A percentile compares a stretch with the other conserved stretches of the same genome.
Conservation (phyloP, 2,113 vertebrate species). For the Microtus montanus region DNA sequence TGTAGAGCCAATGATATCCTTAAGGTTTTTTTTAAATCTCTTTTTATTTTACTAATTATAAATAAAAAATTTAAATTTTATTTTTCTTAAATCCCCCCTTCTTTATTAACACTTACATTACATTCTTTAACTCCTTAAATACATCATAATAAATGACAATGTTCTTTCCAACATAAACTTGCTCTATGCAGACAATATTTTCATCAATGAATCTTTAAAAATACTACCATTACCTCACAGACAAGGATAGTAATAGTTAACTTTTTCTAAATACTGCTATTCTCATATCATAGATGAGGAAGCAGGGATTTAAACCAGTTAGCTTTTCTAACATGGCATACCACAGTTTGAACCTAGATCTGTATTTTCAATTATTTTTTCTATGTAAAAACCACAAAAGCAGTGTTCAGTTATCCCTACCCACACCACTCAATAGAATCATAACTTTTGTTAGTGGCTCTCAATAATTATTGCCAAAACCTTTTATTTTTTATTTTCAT, state of each 20-base stretch:
- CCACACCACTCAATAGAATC: neutral
- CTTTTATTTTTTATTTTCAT: neutral
- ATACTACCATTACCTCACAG: neutral
- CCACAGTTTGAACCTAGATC: neutral
- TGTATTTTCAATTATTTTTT: neutral
- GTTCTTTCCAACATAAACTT: neutral
- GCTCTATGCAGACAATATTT: neutral
- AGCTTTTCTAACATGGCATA: neutral
- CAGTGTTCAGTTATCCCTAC: neutral
- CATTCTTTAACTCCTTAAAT: neutral
- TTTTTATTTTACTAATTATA: neutral
- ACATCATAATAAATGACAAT: neutral
- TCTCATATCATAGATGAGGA: neutral
- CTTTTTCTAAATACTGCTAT: neutral
- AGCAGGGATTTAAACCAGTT: neutral
- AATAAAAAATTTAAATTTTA: neutral
- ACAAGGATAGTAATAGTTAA: neutral
- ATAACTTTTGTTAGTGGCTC: neutral
- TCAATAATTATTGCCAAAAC: neutral
- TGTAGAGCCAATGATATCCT: neutral
- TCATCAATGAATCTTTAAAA: neutral
- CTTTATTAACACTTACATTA: neutral
- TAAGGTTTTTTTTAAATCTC: neutral
- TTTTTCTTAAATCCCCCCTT: neutral
- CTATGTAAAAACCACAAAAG: neutral